These are phyloP conservation scores for Myotis lucifugus DNA, from an alignment of 2,113 vertebrate genomes.

Conservation along the genomic window DNA sequence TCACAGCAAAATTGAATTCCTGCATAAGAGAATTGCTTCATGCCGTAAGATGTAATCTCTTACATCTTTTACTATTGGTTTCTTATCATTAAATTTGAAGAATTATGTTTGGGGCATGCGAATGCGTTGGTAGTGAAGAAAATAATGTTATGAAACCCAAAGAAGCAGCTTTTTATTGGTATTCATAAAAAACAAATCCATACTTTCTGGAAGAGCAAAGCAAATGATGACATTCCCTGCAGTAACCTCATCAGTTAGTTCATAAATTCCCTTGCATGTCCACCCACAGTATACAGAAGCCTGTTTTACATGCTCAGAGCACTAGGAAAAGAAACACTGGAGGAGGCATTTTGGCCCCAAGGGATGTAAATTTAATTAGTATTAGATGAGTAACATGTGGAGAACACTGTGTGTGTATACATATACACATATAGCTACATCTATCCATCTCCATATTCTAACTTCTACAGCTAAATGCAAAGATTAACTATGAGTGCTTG, in stretches of 20 bases:
- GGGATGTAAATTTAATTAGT: constrained; percentile 15
- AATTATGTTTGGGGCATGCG: constrained; percentile 36
- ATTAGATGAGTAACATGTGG: neutral
- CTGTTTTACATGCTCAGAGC: neutral
- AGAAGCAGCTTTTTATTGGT: constrained; percentile 47
- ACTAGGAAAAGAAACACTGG: neutral
- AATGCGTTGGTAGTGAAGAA: constrained; percentile 26
- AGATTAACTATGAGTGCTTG: neutral
- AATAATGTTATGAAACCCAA: constrained; percentile 28
- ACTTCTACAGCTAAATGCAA: neutral
- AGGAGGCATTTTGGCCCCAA: neutral
- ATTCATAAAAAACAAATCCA: constrained; percentile 35
- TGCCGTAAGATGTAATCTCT: constrained; percentile 28
- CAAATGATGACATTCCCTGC: neutral
- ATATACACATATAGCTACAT: neutral
- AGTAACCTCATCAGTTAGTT: neutral
- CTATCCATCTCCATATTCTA: neutral
- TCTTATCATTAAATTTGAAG: constrained; percentile 52
- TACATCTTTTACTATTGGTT: constrained; percentile 37
- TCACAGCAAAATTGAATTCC: constrained; percentile 32
- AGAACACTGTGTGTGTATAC: neutral
- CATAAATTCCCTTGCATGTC: constrained; percentile 8
- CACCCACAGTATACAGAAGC: neutral
- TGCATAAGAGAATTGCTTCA: constrained; percentile 17
- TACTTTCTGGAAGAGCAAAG: constrained; percentile 47